These are phyloP conservation scores for Conger conger DNA, from an alignment of 2,113 vertebrate species.

Conservation along the genomic window DNA sequence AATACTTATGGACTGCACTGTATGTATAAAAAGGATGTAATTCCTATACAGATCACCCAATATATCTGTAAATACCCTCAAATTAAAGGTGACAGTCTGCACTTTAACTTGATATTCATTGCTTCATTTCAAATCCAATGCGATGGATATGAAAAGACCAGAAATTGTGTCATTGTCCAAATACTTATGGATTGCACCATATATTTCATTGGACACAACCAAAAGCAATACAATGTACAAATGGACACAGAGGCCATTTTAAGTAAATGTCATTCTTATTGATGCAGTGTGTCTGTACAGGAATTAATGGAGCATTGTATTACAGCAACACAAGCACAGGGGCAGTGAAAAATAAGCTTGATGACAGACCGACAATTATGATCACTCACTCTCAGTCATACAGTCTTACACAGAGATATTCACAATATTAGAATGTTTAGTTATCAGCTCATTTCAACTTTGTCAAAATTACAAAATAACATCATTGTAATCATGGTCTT, in stretches of 20 bases:
- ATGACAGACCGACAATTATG: conserved; percentile 14
- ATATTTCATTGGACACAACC: background rate
- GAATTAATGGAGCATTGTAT: background rate
- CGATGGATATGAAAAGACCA: background rate
- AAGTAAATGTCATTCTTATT: conserved; percentile 30
- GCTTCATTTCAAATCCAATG: too few relatives aligned
- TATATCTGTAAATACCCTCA: too few relatives aligned
- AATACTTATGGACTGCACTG: too few relatives aligned
- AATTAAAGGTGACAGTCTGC: too few relatives aligned
- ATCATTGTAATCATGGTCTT: conserved; percentile 68
- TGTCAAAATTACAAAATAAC: conserved; percentile 79
- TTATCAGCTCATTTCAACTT: conserved; percentile 40
- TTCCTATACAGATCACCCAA: too few relatives aligned
- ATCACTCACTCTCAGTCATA: conserved; percentile 21
- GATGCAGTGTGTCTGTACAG: conserved; percentile 25
- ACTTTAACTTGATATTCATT: too few relatives aligned
- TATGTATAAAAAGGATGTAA: too few relatives aligned
- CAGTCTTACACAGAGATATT: background rate
- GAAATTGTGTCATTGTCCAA: background rate
- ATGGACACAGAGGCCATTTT: conserved; percentile 17
- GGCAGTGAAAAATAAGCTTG: conserved; percentile 4
- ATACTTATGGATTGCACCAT: too few relatives aligned
- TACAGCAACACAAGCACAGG: conserved; percentile 16
- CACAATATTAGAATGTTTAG: conserved; percentile 26
- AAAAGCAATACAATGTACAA: background rate